Evolutionary conservation across 2,888 invertebrate species (phyloP).

Genomic region (Macrosiphum euphorbiae): DNA sequence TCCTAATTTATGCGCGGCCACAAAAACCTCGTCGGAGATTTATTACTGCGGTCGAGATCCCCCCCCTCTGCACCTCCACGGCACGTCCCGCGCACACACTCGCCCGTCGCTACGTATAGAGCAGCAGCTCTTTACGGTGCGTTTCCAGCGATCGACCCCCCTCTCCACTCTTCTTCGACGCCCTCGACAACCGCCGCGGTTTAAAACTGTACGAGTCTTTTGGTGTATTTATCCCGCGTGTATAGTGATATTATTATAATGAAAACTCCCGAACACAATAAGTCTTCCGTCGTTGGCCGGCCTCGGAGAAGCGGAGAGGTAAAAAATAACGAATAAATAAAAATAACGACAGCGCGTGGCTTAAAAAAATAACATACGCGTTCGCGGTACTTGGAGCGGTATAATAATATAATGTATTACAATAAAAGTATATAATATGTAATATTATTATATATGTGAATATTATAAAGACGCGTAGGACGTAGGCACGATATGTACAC

Average conservation of each 20-base stretch:
- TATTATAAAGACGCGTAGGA: neutral
- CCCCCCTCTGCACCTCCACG: neutral
- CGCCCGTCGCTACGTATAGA: neutral
- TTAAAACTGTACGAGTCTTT: conserved; percentile 64
- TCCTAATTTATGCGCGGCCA: conserved; percentile 64
- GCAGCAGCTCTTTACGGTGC: neutral
- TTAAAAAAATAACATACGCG: neutral
- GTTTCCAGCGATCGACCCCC: conserved; percentile 20
- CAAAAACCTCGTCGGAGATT: conserved; percentile 65
- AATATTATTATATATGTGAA: neutral
- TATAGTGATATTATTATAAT: conserved; percentile 2
- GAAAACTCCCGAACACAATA: conserved; percentile 52
- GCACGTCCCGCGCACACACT: neutral
- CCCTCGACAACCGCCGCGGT: neutral
- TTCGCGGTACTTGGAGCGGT: neutral
- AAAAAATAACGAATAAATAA: conserved; percentile 15
- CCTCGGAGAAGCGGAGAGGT: neutral
- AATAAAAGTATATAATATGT: neutral
- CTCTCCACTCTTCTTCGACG: conserved; percentile 21
- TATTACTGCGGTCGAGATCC: conserved; percentile 52
- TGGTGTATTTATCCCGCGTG: conserved; percentile 35
- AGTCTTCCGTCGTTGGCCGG: conserved; percentile 19
- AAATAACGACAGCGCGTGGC: conserved; percentile 26
- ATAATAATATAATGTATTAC: neutral
- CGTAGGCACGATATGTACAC: neutral